Conservation (phyloP, 2,888 invertebrate species). For the Xestia c-nigrum region DNA sequence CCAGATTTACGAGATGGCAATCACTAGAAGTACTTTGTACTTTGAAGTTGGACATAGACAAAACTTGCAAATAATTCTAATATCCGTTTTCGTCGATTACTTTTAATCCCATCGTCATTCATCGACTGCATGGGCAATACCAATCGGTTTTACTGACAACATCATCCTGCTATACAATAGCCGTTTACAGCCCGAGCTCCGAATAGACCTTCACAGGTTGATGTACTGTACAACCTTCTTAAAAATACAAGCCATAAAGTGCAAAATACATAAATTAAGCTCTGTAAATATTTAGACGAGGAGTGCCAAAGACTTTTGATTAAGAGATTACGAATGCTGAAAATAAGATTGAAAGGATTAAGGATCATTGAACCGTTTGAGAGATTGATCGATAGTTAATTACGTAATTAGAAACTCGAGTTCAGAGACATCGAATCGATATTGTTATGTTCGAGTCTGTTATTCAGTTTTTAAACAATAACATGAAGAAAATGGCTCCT, state of each 20-base stretch:
- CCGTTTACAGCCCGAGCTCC: slow-evolving; percentile 2
- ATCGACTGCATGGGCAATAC: slow-evolving; percentile 9
- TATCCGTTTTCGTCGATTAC: slow-evolving; percentile 21
- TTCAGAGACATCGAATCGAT: slow-evolving; percentile 19
- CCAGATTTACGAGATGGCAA: slow-evolving; percentile 28
- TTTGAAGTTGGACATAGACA: neutral
- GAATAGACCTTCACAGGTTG: slow-evolving; percentile 33
- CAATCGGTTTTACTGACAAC: slow-evolving; percentile 8
- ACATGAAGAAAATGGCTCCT: slow-evolving; percentile 4
- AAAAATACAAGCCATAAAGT: slow-evolving; percentile 4
- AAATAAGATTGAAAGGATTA: slow-evolving; percentile 29
- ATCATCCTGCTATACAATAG: slow-evolving; percentile 4
- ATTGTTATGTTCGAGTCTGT: slow-evolving; percentile 4
- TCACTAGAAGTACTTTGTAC: neutral
- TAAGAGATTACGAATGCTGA: slow-evolving; percentile 28
- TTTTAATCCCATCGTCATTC: slow-evolving; percentile 13
- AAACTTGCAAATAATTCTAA: slow-evolving; percentile 9
- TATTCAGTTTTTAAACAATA: slow-evolving; percentile 15
- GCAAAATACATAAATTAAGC: slow-evolving; percentile 10
- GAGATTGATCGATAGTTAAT: slow-evolving; percentile 11
- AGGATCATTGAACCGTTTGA: slow-evolving; percentile 18
- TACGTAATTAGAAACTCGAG: slow-evolving; percentile 14
- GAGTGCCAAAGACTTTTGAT: slow-evolving; percentile 20
- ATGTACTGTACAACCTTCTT: slow-evolving; percentile 26
- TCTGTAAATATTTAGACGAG: slow-evolving; percentile 32